These are phyloP conservation scores for Garra rufa DNA, from an alignment of 2,113 vertebrate genomes.

Conservation along the genomic window DNA sequence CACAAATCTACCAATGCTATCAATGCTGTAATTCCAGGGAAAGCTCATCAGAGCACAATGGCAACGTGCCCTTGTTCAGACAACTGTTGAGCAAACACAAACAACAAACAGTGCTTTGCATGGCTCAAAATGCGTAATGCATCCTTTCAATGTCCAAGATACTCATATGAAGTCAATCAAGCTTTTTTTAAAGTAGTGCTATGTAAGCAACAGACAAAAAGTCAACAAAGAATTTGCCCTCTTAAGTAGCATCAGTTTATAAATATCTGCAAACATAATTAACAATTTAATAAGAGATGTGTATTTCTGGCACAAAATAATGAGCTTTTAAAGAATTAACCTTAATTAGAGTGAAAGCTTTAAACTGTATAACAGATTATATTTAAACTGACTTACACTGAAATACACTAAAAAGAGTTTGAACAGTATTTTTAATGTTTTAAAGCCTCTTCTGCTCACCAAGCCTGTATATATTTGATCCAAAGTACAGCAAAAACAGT, in stretches of 20 bases:
- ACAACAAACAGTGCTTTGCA: background rate
- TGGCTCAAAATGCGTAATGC: background rate
- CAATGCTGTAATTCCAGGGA: constrained; percentile 18
- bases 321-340: background rate
- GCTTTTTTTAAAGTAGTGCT: background rate
- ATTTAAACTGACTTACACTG: no score
- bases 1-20: constrained; percentile 16
- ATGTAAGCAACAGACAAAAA: background rate
- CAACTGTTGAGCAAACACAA: constrained; percentile 13
- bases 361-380: background rate
- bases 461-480: no score
- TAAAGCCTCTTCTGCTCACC: no score
- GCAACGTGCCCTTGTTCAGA: background rate
- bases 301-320: background rate
- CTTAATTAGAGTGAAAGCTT: background rate
- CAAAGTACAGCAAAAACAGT: no score
- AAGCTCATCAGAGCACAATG: background rate
- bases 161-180: background rate
- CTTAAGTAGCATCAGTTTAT: background rate
- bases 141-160: background rate
- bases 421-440: no score
- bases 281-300: background rate
- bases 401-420: no score
- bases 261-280: background rate
- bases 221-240: background rate